Evolutionary conservation across 2,113 vertebrate species (phyloP).

Genomic region (Cynoglossus semilaevis): DNA sequence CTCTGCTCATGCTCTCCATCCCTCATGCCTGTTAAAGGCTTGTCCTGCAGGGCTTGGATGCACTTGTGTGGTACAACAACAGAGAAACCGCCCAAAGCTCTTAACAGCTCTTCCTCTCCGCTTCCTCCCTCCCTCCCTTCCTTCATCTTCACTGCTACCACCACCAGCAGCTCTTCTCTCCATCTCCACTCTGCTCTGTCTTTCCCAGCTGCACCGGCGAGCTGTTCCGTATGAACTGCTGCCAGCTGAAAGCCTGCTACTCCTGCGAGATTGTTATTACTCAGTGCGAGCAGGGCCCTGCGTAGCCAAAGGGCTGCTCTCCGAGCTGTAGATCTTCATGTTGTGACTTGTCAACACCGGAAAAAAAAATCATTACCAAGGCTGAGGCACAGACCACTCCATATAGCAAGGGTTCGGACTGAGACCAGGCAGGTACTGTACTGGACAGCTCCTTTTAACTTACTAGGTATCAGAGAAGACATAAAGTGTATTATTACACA

Average conservation of each 20-base stretch:
- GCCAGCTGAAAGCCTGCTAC: conserved; percentile 79
- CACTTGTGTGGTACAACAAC: conserved; percentile 81
- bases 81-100: conserved; percentile 79
- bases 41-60: conserved; percentile 78
- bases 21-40: conserved; percentile 78
- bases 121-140: conserved; percentile 69
- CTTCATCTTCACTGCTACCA: conserved; percentile 61
- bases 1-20: conserved; percentile 72
- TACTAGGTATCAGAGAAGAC: conserved; percentile 28
- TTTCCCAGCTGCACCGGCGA: conserved; percentile 79
- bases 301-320: conserved; percentile 79
- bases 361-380: conserved; percentile 74
- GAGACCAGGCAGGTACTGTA: conserved; percentile 64
- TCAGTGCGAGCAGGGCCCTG: conserved; percentile 72
- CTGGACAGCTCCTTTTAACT: conserved; percentile 19
- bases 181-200: conserved; percentile 64
- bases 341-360: conserved; percentile 79
- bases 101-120: conserved; percentile 74
- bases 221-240: conserved; percentile 78
- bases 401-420: conserved; percentile 64
- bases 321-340: conserved; percentile 79
- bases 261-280: conserved; percentile 80
- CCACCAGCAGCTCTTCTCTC: conserved; percentile 59
- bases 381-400: conserved; percentile 71
- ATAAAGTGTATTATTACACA: too few relatives aligned